phyloP scores from a whole-genome alignment of 2,888 invertebrate genomes.

The Epsilonema sp. region DNA sequence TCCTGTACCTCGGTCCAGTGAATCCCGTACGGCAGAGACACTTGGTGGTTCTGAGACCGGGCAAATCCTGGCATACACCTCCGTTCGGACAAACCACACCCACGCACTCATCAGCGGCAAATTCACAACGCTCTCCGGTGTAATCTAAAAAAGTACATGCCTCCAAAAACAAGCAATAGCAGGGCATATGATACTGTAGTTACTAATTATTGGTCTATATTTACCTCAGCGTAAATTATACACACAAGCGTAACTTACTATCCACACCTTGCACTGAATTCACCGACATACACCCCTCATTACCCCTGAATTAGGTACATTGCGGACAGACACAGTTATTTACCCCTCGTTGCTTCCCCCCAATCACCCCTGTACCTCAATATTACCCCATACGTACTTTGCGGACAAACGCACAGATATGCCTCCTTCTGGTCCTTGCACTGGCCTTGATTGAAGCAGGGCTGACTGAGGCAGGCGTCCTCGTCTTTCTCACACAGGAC shows the following conservation, averaged over 20 bases:
- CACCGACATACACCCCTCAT: no score
- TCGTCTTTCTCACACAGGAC: conserved; percentile 31
- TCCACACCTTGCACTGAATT: no score
- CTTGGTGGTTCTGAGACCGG: conserved; percentile 61
- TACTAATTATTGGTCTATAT: no score
- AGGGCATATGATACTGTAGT: no score
- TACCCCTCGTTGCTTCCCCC: no score
- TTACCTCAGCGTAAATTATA: no score
- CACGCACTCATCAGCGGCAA: conserved; percentile 68
- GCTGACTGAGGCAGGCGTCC: conserved; percentile 62
- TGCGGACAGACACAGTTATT: no score
- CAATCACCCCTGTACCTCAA: no score
- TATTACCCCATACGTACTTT: no score
- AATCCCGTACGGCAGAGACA: conserved; percentile 85
- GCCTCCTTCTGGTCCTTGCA: conserved; percentile 71
- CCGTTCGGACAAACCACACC: conserved; percentile 80
- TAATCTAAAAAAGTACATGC: conserved; percentile 43
- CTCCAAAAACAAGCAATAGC: no score
- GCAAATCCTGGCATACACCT: conserved; percentile 93
- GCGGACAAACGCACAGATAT: conserved; percentile 35
- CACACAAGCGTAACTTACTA: not conserved
- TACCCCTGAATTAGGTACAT: no score
- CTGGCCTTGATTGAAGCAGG: conserved; percentile 86
- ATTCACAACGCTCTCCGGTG: conserved; percentile 73
- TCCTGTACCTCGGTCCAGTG: conserved; percentile 55